Evolutionary conservation across 2,113 vertebrate genomes (phyloP), one percentile per base, ranked within the genome.

Genomic region (Balaeniceps rex): DNA sequence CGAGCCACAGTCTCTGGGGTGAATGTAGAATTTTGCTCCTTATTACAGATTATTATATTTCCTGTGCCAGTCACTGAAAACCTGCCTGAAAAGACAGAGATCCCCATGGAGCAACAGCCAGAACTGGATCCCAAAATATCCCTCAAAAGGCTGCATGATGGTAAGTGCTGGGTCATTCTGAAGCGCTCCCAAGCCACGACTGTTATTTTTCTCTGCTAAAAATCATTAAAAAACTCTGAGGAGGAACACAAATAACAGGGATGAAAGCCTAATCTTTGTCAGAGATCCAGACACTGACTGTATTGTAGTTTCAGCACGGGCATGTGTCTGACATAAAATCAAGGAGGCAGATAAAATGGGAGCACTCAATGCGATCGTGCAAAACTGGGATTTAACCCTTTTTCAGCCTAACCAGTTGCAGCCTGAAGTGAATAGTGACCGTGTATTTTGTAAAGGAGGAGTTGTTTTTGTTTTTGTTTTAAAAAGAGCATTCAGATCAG

Each of bases 191-290:
- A 82, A 91, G 68, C 49, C 38, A 70, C 1, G 25, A 69, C 80
- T 87, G 61, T 94, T 93, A 46, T 58, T 92, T 92, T 92, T 92
- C 36, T 66, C 57, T 90, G 66, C 63, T 96, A 85, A 93, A 96
- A 96, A 79, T 33, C 44, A 61, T 82, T 84, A 14, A 68, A 84
- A 93, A 94, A 11, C 49, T 81, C 72, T 11, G 80, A 92, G 52
- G 80, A 92, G 49, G 74, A 94, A 72, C 74, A 92, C 70, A 95
- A 95, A 84, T 79, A 89, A 82, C 33, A 83, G 61, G 70, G 70
- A 79, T 83, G 91, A 95, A 92, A 94, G 96, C 74, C 63, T 60
- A 51, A 97, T 91, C 93, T 94, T 93, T 96, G 88, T 89, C 91
- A 93, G 77, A 70, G 49, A 83, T 95, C 63, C 81, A 94, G 91